Percentiles rank a stretch among this genome's conserved stretches.
These are phyloP conservation scores for Myotis planiceps DNA, from an alignment of 2,797 vertebrate genomes.

Conservation along the genomic window DNA sequence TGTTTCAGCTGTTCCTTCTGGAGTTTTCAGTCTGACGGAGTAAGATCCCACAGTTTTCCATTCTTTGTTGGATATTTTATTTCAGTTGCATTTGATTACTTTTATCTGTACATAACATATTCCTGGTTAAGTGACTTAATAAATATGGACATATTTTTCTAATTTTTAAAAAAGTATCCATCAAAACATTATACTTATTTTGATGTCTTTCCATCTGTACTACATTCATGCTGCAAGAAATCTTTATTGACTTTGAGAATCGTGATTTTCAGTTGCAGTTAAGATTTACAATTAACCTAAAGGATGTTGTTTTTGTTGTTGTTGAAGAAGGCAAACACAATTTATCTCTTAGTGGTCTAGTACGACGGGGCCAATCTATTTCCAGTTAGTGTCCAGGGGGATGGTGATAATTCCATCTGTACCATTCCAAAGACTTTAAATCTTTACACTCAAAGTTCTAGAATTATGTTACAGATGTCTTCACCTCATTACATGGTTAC, in stretches of 20 bases:
- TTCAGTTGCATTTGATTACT: not conserved
- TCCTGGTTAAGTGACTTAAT: not conserved
- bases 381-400: constrained; percentile 58
- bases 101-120: not conserved
- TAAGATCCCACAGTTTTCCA: not conserved
- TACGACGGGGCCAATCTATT: constrained; percentile 71
- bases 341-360: constrained; percentile 56
- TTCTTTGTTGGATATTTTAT: not conserved
- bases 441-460: constrained; percentile 73
- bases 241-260: not conserved
- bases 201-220: not conserved
- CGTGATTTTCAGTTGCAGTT: constrained; percentile 10
- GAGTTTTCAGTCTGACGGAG: not conserved
- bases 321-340: constrained; percentile 34
- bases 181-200: not conserved
- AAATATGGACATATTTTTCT: not conserved
- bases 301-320: not conserved
- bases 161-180: not conserved
- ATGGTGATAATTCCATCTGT: constrained; percentile 74
- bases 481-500: constrained; percentile 83
- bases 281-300: constrained; percentile 43
- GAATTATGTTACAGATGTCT: constrained; percentile 86
- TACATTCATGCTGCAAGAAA: not conserved
- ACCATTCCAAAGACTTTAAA: constrained; percentile 79
- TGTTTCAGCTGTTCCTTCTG: not conserved